Percentiles rank a stretch among this genome's conserved stretches.
These are phyloP conservation scores for Lasioglossum zephyrum DNA, from an alignment of 2,888 invertebrate genomes.

Conservation along the genomic window DNA sequence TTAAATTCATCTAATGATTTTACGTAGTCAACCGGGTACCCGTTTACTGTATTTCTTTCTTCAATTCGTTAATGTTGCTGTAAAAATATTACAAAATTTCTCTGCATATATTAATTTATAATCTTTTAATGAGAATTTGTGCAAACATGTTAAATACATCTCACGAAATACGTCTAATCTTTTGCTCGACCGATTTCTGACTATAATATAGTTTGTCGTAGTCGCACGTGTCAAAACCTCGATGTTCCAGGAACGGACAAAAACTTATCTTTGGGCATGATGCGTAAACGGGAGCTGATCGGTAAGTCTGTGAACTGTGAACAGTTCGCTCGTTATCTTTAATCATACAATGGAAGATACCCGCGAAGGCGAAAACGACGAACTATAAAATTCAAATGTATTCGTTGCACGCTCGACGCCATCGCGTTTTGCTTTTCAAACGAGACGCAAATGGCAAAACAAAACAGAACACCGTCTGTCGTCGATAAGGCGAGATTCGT, in stretches of 20 bases:
- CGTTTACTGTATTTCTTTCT: too few species aligned
- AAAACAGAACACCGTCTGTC: background rate
- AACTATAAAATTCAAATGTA: background rate
- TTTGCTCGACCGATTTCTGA: background rate
- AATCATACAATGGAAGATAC: background rate
- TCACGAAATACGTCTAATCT: too few species aligned
- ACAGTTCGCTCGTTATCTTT: conserved; percentile 21
- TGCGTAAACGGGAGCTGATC: background rate
- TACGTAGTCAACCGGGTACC: too few species aligned
- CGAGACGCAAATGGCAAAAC: too few species aligned
- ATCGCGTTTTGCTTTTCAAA: background rate
- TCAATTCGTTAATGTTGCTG: too few species aligned
- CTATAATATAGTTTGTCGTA: background rate
- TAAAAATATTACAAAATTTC: too few species aligned
- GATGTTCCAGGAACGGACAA: background rate
- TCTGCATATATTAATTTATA: too few species aligned
- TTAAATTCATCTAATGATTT: too few species aligned
- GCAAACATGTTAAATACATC: too few species aligned
- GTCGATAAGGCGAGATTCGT: background rate
- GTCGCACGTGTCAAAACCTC: conserved; percentile 4
- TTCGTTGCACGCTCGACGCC: background rate
- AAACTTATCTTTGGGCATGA: conserved; percentile 24
- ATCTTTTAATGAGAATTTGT: too few species aligned
- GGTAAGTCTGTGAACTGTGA: background rate
- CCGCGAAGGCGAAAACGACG: background rate